phyloP scores from a whole-genome alignment of 2,888 invertebrate species.

The Globia sparganii region DNA sequence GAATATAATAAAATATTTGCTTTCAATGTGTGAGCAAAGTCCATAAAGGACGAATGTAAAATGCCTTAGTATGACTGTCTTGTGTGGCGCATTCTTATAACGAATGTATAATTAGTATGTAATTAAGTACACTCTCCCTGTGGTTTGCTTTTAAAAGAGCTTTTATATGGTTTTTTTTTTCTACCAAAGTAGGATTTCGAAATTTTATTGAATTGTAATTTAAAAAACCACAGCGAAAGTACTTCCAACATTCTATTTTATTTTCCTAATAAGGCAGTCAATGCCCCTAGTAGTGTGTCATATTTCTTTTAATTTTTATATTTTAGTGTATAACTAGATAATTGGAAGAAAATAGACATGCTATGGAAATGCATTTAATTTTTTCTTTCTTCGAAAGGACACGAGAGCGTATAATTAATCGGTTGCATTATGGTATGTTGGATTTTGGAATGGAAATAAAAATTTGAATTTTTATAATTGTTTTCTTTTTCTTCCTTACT shows the following conservation, averaged over 20 bases:
- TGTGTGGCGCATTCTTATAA: conserved; percentile 73
- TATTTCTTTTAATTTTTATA: conserved; percentile 86
- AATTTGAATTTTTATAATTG: conserved; percentile 71
- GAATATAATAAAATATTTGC: conserved; percentile 35
- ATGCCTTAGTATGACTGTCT: conserved; percentile 71
- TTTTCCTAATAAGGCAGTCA: conserved; percentile 76
- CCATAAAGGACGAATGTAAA: conserved; percentile 44
- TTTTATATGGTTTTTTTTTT: conserved; percentile 50
- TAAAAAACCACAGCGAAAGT: conserved; percentile 79
- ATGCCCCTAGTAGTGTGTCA: conserved; percentile 86
- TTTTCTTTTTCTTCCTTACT: conserved; percentile 45
- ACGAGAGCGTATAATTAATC: conserved; percentile 77
- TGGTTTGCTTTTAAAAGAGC: conserved; percentile 71
- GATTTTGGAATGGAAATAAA: conserved; percentile 89
- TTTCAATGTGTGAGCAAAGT: conserved; percentile 53
- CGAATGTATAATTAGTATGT: conserved; percentile 69
- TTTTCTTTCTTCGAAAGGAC: conserved; percentile 76
- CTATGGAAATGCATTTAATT: conserved; percentile 86
- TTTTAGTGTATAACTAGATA: conserved; percentile 78
- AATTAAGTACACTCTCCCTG: conserved; percentile 76
- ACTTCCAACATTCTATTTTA: conserved; percentile 74
- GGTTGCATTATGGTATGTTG: conserved; percentile 86
- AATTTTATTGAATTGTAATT: conserved; percentile 47
- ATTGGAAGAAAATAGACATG: conserved; percentile 84
- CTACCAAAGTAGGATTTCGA: conserved; percentile 58